Evolutionary conservation across 2,113 vertebrate genomes (phyloP).

Genomic region (Ptilonorhynchus violaceus): DNA sequence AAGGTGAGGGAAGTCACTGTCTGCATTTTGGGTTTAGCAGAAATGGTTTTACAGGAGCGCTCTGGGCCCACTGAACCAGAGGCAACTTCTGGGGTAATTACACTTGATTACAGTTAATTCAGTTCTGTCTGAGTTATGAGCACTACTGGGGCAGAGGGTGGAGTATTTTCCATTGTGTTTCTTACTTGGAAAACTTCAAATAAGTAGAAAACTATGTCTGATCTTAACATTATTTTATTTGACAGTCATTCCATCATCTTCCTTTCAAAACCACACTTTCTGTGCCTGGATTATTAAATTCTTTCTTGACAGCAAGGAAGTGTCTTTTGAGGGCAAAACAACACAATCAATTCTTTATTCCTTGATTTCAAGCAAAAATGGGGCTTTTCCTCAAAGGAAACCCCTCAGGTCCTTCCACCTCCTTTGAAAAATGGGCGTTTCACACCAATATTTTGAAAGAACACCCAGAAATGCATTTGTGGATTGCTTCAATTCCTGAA

Average conservation of each 20-base stretch:
- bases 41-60: background rate
- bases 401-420: background rate
- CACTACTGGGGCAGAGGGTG: background rate
- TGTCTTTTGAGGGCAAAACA: background rate
- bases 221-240: background rate
- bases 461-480: background rate
- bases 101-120: background rate
- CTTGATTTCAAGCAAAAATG: background rate
- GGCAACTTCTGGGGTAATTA: background rate
- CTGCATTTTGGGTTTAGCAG: background rate
- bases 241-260: background rate
- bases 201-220: background rate
- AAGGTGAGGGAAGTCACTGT: background rate
- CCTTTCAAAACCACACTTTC: background rate
- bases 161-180: background rate
- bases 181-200: too few species aligned
- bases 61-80: background rate
- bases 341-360: background rate
- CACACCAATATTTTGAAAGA: background rate
- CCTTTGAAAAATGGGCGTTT: background rate
- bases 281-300: background rate
- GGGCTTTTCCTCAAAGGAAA: background rate
- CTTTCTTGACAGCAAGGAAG: background rate
- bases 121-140: background rate
- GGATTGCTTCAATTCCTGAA: background rate